phyloP scores from a whole-genome alignment of 2,797 vertebrate species.

The Carcharodon carcharias region DNA sequence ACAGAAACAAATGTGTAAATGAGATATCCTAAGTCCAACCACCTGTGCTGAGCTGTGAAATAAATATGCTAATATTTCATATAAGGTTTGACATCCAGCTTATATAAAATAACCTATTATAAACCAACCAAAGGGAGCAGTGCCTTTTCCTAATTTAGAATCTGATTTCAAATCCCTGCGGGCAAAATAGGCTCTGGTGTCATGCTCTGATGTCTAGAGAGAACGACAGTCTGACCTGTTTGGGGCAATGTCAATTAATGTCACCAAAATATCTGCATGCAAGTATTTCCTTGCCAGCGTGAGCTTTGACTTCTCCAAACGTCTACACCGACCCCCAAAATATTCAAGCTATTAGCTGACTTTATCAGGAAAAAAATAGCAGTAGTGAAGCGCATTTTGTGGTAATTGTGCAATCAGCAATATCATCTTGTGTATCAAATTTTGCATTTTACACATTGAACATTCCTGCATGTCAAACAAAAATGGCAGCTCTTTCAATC shows the following conservation, averaged over 20 bases:
- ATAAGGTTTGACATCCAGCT: conserved; percentile 32
- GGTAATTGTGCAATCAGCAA: neutral
- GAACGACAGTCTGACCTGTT: conserved; percentile 37
- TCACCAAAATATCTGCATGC: conserved; percentile 30
- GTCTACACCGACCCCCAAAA: neutral
- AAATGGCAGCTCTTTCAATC: neutral
- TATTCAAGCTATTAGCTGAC: conserved; percentile 7
- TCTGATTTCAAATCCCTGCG: conserved; percentile 36
- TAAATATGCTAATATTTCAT: conserved; percentile 36
- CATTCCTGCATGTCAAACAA: neutral
- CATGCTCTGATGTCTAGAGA: conserved; percentile 31
- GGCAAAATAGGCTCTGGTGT: conserved; percentile 32
- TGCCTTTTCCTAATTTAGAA: conserved; percentile 36
- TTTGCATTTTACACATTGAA: neutral
- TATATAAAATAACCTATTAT: conserved; percentile 36
- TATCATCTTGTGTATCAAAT: neutral
- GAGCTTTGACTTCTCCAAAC: neutral
- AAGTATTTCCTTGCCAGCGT: conserved; percentile 21
- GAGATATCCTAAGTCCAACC: conserved; percentile 19
- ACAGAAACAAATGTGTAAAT: conserved; percentile 19
- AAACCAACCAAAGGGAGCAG: conserved; percentile 24
- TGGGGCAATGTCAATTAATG: conserved; percentile 36
- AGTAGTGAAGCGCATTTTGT: too few species aligned
- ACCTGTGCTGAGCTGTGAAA: conserved; percentile 36
- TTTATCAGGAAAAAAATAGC: neutral